Base-by-base conservation (phyloP, 1,140 invertebrate genomes). In the Anoplophora glabripennis region DNA sequence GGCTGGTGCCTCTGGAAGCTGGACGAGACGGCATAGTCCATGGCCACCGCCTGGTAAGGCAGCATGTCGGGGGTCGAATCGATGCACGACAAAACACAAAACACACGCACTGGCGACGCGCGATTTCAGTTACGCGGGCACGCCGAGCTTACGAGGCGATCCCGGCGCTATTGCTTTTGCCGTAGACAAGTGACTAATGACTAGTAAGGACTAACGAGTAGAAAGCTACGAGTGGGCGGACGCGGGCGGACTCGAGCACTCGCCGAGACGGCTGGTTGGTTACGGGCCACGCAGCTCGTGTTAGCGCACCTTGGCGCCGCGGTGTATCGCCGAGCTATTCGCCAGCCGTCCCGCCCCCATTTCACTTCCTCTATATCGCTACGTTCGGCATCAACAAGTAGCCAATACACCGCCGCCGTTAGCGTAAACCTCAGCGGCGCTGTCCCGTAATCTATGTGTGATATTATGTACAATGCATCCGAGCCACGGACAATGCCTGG, bases 41-140 rank as follows among this genome's bases (percentile, higher is more conserved):
- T 92, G 70, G 90, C 88, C 72, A 92, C 88, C 60, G 87, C 82
- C 77, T 92, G 89, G 78, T 92, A 92, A 61, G 90, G 90, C 81
- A 93, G 84, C 90, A 92, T 93, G 57, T 54, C 57, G 33, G 11
- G 36, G 9, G 36, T 44, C 42, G 21, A 28, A 2, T 28, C 21
- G 21, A 28, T 2, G 21, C 2, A 28, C 21, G n/a, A n/a, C n/a
- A n/a, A 45, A 36, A 40, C 52, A 54, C 52, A 44, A 21, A 54
- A 37, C 52, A 9, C 36, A 54, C 11, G 42, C 42, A 38, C 15
- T 15, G 21, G 12, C 11, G n/a, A 38, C 7, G 38, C 15, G 7
- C 15, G 38, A 17, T 41, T n/a, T 4, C n/a, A 12, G 38, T 41
- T n/a, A 40, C 8, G 33, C 40, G 41, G 12, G 40, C 11, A 33